Conservation (phyloP, 2,113 vertebrate genomes). For the Chloropsis cyanopogon region DNA sequence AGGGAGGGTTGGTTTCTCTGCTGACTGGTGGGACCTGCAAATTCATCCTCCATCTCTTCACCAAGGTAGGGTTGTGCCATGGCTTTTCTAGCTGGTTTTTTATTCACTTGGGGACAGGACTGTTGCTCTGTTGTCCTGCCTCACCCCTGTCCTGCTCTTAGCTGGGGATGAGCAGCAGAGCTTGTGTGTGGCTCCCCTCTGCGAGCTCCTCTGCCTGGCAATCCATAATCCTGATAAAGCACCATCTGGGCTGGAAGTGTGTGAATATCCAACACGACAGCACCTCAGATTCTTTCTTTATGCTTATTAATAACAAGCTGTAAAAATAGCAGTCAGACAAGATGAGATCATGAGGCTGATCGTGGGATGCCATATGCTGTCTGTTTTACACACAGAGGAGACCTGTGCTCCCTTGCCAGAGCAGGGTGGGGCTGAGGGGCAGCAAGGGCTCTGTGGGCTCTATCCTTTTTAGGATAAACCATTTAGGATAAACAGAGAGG, state of each 20-base stretch:
- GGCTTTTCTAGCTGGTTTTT: accelerated
- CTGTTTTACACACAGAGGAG: background rate
- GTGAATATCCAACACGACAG: slow-evolving; percentile 34
- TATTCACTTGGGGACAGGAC: background rate
- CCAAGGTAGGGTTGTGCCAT: background rate
- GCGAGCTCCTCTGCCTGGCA: background rate
- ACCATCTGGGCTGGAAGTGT: slow-evolving; percentile 51
- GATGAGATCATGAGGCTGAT: slow-evolving; percentile 67
- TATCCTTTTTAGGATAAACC: background rate
- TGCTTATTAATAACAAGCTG: slow-evolving; percentile 71
- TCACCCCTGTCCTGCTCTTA: accelerated
- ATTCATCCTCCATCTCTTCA: background rate
- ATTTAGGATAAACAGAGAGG: background rate
- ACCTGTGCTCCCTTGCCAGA: background rate
- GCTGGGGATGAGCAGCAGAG: background rate
- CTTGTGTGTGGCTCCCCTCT: accelerated
- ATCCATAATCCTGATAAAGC: slow-evolving; percentile 13
- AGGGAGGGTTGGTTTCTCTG: accelerated
- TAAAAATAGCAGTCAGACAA: slow-evolving; percentile 68
- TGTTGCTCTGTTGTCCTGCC: background rate
- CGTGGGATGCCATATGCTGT: slow-evolving; percentile 32
- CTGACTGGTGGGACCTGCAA: background rate
- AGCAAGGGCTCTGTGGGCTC: background rate
- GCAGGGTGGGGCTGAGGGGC: background rate
- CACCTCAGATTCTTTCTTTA: slow-evolving; percentile 55